Evolutionary conservation across 2,888 invertebrate species (phyloP).

Genomic region (Sarcophaga caerulescens): DNA sequence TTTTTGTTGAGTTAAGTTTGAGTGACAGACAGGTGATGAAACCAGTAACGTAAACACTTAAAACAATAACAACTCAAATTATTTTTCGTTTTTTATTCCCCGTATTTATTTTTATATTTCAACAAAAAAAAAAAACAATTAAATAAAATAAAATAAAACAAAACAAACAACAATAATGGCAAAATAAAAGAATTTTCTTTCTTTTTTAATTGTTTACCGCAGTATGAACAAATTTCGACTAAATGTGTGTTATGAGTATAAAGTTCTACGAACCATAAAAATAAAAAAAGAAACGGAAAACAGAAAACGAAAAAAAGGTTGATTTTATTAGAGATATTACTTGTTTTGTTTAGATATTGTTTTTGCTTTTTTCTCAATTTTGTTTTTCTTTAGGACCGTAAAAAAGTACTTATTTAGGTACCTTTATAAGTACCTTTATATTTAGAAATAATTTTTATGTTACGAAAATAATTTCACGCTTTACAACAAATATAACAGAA

Average conservation of each 20-base stretch:
- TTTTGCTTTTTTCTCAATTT: not conserved
- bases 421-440: too few species aligned
- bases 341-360: constrained; percentile 27
- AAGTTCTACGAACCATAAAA: constrained; percentile 55
- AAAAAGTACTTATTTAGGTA: not conserved
- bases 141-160: constrained; percentile 14
- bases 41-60: constrained; percentile 50
- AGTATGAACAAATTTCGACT: constrained; percentile 67
- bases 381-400: not conserved
- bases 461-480: too few species aligned
- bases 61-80: constrained; percentile 27
- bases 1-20: not conserved
- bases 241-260: constrained; percentile 58
- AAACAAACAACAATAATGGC: constrained; percentile 8
- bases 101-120: too few species aligned
- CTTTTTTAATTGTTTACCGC: constrained; percentile 62
- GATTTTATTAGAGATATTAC: constrained; percentile 4
- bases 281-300: not conserved
- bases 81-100: constrained; percentile 9
- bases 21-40: constrained; percentile 59
- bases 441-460: too few species aligned
- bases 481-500: too few species aligned
- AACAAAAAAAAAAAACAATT: too few species aligned
- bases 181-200: constrained; percentile 13
- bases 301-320: constrained; percentile 19